These are phyloP conservation scores for Ostrea edulis DNA, from an alignment of 1,140 invertebrate species.

Conservation along the genomic window DNA sequence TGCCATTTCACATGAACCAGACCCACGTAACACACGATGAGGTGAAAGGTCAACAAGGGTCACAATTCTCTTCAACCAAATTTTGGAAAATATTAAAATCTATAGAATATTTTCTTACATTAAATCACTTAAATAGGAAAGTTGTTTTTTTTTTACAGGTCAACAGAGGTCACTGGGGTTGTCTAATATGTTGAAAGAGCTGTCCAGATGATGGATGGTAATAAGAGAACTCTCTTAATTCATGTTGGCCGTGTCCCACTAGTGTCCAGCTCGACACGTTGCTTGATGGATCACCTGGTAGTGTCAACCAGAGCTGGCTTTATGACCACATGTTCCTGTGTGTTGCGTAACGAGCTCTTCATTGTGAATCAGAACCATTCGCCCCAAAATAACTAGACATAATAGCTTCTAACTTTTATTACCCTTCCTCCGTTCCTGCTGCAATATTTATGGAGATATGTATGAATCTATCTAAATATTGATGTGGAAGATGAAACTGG, in stretches of 20 bases:
- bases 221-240: not conserved
- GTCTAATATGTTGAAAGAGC: not conserved
- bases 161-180: not conserved
- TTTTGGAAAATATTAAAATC: not conserved
- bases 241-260: not conserved
- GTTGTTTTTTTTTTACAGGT: not conserved
- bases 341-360: not conserved
- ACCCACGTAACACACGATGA: not conserved
- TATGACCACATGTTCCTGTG: not conserved
- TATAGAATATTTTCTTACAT: not conserved
- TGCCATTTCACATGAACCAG: no score
- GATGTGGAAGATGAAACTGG: not conserved
- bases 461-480: conserved; percentile 2
- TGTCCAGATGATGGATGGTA: conserved; percentile 26
- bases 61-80: not conserved
- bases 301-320: not conserved
- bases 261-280: not conserved
- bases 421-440: not conserved
- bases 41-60: not conserved
- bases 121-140: not conserved
- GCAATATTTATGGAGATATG: not conserved
- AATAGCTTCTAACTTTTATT: not conserved
- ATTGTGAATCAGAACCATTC: not conserved
- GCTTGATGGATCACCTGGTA: not conserved
- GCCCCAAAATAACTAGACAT: not conserved